phyloP scores from a whole-genome alignment of 2,888 invertebrate genomes.

The Melitaea athalia region DNA sequence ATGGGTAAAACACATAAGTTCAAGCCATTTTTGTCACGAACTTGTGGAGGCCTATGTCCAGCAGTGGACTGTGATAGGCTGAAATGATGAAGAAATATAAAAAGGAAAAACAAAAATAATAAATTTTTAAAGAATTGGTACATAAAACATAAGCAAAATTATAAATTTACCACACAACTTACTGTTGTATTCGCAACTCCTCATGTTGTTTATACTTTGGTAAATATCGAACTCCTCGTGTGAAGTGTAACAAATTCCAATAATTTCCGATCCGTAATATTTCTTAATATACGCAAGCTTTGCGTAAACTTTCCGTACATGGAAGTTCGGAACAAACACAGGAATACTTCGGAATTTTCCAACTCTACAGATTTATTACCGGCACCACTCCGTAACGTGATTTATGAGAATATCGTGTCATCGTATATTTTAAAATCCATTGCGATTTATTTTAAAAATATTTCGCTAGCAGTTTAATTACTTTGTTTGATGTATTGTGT shows the following conservation, averaged over 20 bases:
- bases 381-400: conserved; percentile 39
- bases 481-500: conserved; percentile 6
- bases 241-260: conserved; percentile 22
- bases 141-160: no score
- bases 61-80: no score
- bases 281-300: conserved; percentile 41
- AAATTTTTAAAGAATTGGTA: no score
- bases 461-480: conserved; percentile 20
- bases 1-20: no score
- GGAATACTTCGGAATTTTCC: conserved; percentile 42
- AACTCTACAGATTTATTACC: conserved; percentile 45
- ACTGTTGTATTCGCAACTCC: no score
- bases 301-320: conserved; percentile 32
- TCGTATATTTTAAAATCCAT: conserved; percentile 37
- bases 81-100: no score
- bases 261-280: conserved; percentile 35
- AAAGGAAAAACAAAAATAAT: no score
- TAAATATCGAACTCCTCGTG: conserved; percentile 8
- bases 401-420: conserved; percentile 43
- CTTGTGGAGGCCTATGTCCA: no score
- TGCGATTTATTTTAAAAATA: conserved; percentile 29
- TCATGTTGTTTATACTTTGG: background rate
- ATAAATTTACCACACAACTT: no score
- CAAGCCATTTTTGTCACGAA: no score
- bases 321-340: conserved; percentile 45